Evolutionary conservation across 2,797 vertebrate species (phyloP), one percentile per base, ranked within the genome.

Genomic region (Melanotaenia pygmaea): DNA sequence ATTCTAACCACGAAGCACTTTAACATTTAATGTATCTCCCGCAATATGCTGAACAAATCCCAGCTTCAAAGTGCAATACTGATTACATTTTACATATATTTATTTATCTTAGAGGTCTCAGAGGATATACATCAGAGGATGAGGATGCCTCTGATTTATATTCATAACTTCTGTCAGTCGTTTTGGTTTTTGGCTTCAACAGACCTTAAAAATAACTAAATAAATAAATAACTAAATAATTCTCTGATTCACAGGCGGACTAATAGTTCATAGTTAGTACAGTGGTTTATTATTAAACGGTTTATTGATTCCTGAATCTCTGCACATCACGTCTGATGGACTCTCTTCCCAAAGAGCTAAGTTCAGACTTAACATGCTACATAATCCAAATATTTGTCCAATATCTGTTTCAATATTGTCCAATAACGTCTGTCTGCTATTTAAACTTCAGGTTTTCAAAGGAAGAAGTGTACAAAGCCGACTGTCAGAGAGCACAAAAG

Each of bases 251-350:
- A 10, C 58, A 18, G 59, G 64, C 60, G 32, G 57, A 79, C 64
- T 64, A 68, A 63, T 30, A 60, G 87, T 85, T 87, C 89, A 90
- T 87, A 65, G 63, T 89, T 89, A 89, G 75, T 84, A 64, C 30
- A 67, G 56, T 35, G 24, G 20, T 18, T 34, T 1, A 38, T 62
- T 64, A 40, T 24, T 62, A 4, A 51, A 70, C 16, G 43, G 16
- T 59, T 72, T 76, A 82, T 59, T 67, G 74, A 81, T 34, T 47
- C 2, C 8, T 54, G 28, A 64, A 38, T 79, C 20, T 53, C 67
- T 0, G 43, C 53, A 59, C 37, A 51, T 22, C 51, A n/a, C 45
- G 28, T 54, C 26, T 51, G 37, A 47, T 30, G 18, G 45, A 60
- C 64, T 69, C 56, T 20, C n/a, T 37, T 28, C 14, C 12, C 30